phyloP scores from a whole-genome alignment of 2,888 invertebrate species.

The Tiliacea aurago region DNA sequence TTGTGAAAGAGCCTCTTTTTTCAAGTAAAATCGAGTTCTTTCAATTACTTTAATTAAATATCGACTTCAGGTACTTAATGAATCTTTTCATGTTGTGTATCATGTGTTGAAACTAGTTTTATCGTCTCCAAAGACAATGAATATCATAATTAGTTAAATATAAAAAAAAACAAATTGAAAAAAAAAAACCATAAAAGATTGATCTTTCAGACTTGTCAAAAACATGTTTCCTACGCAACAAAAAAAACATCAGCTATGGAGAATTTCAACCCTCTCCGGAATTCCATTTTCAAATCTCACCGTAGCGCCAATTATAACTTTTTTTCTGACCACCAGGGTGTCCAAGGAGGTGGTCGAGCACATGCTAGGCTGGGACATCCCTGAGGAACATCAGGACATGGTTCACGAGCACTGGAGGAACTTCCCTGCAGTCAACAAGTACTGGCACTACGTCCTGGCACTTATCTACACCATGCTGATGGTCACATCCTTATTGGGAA shows the following conservation, averaged over 20 bases:
- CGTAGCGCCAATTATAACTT: background rate
- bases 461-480: slow-evolving; percentile 92
- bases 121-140: slow-evolving; percentile 5
- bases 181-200: background rate
- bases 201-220: background rate
- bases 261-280: background rate
- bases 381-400: slow-evolving; percentile 91
- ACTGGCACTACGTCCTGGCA: slow-evolving; percentile 92
- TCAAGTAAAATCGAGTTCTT: slow-evolving; percentile 40
- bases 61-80: slow-evolving; percentile 43
- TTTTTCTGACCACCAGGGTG: slow-evolving; percentile 76
- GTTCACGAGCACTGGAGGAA: slow-evolving; percentile 93
- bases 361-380: slow-evolving; percentile 93
- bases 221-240: background rate
- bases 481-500: slow-evolving; percentile 91
- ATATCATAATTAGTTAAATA: background rate
- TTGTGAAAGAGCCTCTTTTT: slow-evolving; percentile 35
- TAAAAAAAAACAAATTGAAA: background rate
- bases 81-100: slow-evolving; percentile 25
- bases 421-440: slow-evolving; percentile 92
- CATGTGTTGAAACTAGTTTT: background rate
- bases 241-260: background rate
- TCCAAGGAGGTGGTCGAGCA: slow-evolving; percentile 85
- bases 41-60: slow-evolving; percentile 57
- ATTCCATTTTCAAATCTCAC: slow-evolving; percentile 2